phyloP scores from a whole-genome alignment of 2,797 vertebrate genomes.

The Sorex maritimensis region DNA sequence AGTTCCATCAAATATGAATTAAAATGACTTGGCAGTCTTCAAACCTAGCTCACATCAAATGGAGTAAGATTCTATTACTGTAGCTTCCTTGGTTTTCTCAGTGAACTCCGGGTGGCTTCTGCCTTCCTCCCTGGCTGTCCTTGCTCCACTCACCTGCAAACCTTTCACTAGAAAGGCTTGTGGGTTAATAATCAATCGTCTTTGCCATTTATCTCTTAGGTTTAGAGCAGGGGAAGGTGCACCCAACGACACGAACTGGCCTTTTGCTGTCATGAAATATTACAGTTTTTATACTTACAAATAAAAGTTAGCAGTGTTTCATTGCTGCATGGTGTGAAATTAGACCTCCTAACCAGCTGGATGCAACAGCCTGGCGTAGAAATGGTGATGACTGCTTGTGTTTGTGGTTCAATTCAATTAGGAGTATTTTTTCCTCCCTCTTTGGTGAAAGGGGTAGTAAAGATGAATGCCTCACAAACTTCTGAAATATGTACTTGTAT shows the following conservation, averaged over 20 bases:
- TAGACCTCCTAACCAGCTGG: constrained; percentile 81
- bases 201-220: constrained; percentile 58
- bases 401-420: constrained; percentile 78
- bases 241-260: constrained; percentile 35
- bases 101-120: neutral
- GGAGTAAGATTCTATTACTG: neutral
- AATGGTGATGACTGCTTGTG: constrained; percentile 70
- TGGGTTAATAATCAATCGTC: neutral
- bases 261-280: constrained; percentile 80
- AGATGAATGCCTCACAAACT: constrained; percentile 73
- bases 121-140: neutral
- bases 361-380: constrained; percentile 72
- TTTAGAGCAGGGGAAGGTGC: neutral
- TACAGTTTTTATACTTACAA: constrained; percentile 78
- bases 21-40: neutral
- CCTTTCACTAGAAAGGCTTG: constrained; percentile 34
- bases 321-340: constrained; percentile 76
- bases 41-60: neutral
- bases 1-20: neutral
- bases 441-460: constrained; percentile 75
- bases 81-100: neutral
- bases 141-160: neutral
- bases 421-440: constrained; percentile 54
- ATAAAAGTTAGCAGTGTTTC: constrained; percentile 84
- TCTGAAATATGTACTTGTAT: constrained; percentile 81